Evolutionary conservation across 1,140 invertebrate genomes (phyloP).

Genomic region (Chironomus tepperi): DNA sequence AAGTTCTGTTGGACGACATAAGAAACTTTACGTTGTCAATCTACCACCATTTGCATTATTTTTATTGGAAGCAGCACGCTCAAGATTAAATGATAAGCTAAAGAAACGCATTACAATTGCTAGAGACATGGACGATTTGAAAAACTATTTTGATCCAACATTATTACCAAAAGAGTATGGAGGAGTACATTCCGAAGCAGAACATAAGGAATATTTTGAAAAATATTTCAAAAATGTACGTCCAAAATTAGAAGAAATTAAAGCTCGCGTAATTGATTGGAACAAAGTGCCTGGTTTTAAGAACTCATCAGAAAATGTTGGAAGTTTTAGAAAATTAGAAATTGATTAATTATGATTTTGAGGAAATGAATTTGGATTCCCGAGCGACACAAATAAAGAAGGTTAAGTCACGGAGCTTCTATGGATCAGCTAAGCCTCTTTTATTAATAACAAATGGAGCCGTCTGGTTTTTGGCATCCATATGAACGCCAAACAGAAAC

Average conservation of each 20-base stretch:
- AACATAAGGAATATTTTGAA: constrained; percentile 65
- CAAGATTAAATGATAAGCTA: constrained; percentile 71
- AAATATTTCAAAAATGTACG: constrained; percentile 48
- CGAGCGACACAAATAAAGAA: too few species aligned
- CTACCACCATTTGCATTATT: constrained; percentile 65
- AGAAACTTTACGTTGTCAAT: constrained; percentile 75
- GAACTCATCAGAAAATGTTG: constrained; percentile 51
- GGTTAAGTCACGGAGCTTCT: too few species aligned
- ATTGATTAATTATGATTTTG: constrained; percentile 48
- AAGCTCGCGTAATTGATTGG: constrained; percentile 49
- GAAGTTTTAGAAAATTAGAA: constrained; percentile 64
- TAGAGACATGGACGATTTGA: constrained; percentile 47
- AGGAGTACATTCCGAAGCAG: constrained; percentile 57
- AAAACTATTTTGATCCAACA: constrained; percentile 51
- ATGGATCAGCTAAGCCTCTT: too few species aligned
- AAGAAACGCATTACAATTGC: constrained; percentile 53
- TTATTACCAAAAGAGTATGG: constrained; percentile 74
- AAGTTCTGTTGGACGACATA: constrained; percentile 49
- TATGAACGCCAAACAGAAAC: too few species aligned
- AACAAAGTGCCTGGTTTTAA: constrained; percentile 45
- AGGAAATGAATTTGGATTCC: not conserved
- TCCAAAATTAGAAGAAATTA: constrained; percentile 59
- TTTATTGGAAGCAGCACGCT: constrained; percentile 68
- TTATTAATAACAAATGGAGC: too few species aligned
- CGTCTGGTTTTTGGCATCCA: too few species aligned